A percentile compares a stretch with the other conserved stretches of the same genome.
Evolutionary conservation across 1,140 invertebrate species (phyloP).

Genomic region (Drosophila murphyi): DNA sequence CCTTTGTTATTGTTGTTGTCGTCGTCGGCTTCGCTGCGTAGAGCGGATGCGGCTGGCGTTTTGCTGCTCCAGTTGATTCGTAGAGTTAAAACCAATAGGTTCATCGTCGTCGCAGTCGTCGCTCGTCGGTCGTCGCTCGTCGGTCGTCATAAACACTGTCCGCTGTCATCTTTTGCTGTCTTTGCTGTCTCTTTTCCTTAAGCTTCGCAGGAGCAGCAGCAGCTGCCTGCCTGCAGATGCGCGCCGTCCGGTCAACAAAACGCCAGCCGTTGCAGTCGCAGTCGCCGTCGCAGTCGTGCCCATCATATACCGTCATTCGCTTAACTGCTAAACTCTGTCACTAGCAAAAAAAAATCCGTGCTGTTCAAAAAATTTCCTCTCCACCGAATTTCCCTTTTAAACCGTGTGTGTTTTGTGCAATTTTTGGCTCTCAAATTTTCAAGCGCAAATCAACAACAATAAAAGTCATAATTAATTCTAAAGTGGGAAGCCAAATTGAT

Average conservation of each 20-base stretch:
- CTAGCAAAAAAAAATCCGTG: background rate
- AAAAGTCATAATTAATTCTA: background rate
- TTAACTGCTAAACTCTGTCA: conserved; percentile 20
- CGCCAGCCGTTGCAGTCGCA: conserved; percentile 10
- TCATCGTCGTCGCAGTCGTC: conserved; percentile 42
- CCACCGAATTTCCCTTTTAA: conserved; percentile 14
- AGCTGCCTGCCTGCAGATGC: conserved; percentile 47
- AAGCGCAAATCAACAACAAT: conserved; percentile 1
- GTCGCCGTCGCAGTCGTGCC: conserved; percentile 33
- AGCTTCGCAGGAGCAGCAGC: conserved; percentile 33
- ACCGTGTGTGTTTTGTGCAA: background rate
- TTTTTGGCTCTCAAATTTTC: background rate
- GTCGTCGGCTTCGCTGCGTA: conserved; percentile 42
- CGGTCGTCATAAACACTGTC: conserved; percentile 6
- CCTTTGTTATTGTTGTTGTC: conserved; percentile 35
- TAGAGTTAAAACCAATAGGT: conserved; percentile 83
- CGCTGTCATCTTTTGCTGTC: conserved; percentile 1
- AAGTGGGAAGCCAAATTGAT: conserved; percentile 31
- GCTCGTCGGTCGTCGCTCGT: conserved; percentile 11
- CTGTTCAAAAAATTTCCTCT: background rate
- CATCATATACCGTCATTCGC: conserved; percentile 13
- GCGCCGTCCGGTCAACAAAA: conserved; percentile 49
- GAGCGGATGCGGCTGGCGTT: conserved; percentile 20
- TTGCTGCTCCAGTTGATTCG: conserved; percentile 78
- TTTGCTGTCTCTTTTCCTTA: conserved; percentile 43